These are phyloP conservation scores for Anisognathus igniventris DNA, from an alignment of 2,797 vertebrate genomes.

Conservation along the genomic window DNA sequence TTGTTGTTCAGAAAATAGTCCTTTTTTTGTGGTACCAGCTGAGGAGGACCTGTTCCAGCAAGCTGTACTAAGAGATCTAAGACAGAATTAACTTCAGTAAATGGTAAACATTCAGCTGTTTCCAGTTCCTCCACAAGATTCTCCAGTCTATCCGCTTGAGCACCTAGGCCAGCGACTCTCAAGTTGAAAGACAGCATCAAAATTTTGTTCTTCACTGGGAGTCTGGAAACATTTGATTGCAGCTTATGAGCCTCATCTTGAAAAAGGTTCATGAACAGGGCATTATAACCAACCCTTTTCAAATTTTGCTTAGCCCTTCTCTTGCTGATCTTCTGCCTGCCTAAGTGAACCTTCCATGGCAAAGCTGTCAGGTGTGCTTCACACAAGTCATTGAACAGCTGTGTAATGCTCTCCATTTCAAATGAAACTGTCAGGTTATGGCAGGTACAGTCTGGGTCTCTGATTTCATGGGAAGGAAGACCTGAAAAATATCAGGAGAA, in stretches of 20 bases:
- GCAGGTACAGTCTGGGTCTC: neutral
- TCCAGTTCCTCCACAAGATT: constrained; percentile 80
- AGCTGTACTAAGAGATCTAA: constrained; percentile 89
- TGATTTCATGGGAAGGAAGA: neutral
- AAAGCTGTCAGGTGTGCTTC: constrained; percentile 82
- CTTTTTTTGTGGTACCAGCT: constrained; percentile 72
- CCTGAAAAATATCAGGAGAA: constrained; percentile 16
- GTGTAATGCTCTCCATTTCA: constrained; percentile 85
- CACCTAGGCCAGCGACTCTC: constrained; percentile 81
- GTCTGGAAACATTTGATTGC: constrained; percentile 64
- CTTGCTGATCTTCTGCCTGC: constrained; percentile 74
- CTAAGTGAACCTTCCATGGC: constrained; percentile 80
- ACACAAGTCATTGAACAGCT: constrained; percentile 85
- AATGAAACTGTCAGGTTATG: neutral
- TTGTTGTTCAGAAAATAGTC: constrained; percentile 73
- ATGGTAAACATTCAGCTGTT: constrained; percentile 45
- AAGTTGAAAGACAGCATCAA: constrained; percentile 94
- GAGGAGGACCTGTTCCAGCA: constrained; percentile 85
- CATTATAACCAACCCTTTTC: constrained; percentile 82
- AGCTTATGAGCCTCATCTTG: constrained; percentile 73
- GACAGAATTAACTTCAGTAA: constrained; percentile 78
- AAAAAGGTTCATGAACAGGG: constrained; percentile 86
- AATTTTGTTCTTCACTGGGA: constrained; percentile 87
- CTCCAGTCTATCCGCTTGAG: constrained; percentile 89
- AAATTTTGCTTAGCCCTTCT: constrained; percentile 77